These are phyloP conservation scores for Plestiodon gilberti DNA, from an alignment of 2,113 vertebrate genomes.

Conservation along the genomic window DNA sequence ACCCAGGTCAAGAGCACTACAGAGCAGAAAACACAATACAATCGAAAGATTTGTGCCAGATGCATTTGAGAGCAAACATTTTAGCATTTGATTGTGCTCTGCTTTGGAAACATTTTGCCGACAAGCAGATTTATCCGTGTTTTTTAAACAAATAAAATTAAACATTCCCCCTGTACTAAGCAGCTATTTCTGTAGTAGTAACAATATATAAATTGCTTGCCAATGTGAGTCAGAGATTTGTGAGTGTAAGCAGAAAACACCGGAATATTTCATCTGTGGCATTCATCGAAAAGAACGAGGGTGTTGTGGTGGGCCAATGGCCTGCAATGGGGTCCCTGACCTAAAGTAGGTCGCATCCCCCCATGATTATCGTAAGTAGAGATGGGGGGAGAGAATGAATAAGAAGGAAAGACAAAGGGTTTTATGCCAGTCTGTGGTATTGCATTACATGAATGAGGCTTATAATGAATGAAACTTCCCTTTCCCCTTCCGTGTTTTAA, in stretches of 20 bases:
- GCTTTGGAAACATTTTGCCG: neutral
- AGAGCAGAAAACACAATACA: constrained; percentile 58
- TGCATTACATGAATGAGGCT: too few relatives aligned
- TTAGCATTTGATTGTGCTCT: neutral
- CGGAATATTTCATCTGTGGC: neutral
- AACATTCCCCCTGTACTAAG: neutral
- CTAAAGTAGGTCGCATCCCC: neutral
- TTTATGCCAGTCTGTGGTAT: neutral
- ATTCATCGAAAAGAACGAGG: neutral
- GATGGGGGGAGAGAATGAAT: neutral
- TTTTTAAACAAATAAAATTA: too few relatives aligned
- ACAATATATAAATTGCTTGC: neutral
- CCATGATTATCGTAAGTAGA: too few relatives aligned
- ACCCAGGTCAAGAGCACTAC: constrained; percentile 96
- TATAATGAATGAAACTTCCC: too few relatives aligned
- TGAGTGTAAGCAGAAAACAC: neutral
- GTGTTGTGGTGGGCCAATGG: neutral
- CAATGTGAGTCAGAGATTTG: neutral
- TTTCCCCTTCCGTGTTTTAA: too few relatives aligned
- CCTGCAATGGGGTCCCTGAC: too few relatives aligned
- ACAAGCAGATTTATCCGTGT: neutral
- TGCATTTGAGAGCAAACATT: neutral
- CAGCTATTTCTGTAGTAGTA: neutral
- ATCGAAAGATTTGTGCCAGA: constrained; percentile 10
- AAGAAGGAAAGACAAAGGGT: neutral